Base-by-base conservation (phyloP, 2,113 vertebrate species). In the Tachycineta bicolor region DNA sequence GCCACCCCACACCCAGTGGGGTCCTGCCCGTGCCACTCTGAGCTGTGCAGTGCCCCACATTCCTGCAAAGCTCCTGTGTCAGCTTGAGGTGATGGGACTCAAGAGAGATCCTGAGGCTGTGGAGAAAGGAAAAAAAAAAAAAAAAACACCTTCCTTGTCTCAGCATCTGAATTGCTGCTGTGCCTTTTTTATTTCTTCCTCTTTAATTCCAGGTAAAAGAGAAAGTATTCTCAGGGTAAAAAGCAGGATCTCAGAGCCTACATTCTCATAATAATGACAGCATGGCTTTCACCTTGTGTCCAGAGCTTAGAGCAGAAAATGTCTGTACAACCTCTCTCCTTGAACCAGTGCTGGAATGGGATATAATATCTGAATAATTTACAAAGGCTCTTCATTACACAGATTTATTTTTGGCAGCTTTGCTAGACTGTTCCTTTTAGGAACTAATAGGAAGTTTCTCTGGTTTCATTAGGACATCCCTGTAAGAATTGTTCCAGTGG, bases 361-460 rank as follows among this genome's bases (percentile, higher is more conserved):
- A 85, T 63, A 56, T 41, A 52, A 81, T 31, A 76, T 29, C 93
- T 95, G 91, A 96, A 96, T 97, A 95, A 96, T 95, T 96, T 93
- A 92, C 89, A 91, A 93, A 95, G 82, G 68, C 68, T 95, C 52
- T 94, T 95, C 93, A 81, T 95, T 96, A 94, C 81, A 88, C n/a
- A 33, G 93, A 53, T 95, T 96, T 90, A 94, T 96, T 96, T 95
- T 93, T 90, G 87, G 85, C 91, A 90, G 91, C 93, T 94, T 85
- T 88, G 90, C 85, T 81, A 69, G 76, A 37, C 63, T 94, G 75
- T 46, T 92, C 81, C 67, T 94, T 95, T 94, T 83, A 88, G 85
- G 85, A 89, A 92, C 2, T 22, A 92, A 93, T 65, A 74, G 76
- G 84, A 83, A 83, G 86, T 83, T 52, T 76, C 62, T 65, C 71